Conservation (phyloP, 2,797 vertebrate genomes). For the Carapus acus region DNA sequence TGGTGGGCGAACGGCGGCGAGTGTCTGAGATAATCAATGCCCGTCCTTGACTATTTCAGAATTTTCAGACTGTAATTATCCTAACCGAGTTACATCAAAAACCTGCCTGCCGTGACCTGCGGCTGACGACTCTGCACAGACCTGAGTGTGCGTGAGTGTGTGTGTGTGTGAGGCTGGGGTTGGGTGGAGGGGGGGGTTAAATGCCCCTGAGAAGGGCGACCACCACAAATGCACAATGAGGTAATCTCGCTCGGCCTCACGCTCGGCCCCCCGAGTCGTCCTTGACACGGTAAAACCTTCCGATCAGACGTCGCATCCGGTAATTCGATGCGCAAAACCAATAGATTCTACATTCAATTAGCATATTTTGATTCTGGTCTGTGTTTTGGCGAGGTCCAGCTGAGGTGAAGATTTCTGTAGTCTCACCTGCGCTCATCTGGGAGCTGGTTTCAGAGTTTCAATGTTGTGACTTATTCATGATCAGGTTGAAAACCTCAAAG, state of each 20-base stretch:
- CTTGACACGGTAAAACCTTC: conserved; percentile 34
- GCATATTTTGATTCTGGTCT: conserved; percentile 44
- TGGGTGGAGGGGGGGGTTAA: not conserved
- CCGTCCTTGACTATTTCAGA: not conserved
- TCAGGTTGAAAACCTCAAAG: conserved; percentile 65
- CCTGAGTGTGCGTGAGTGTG: not conserved
- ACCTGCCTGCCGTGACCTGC: not conserved
- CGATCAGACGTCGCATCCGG: conserved; percentile 8
- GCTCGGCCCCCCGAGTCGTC: conserved; percentile 8
- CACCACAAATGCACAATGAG: conserved; percentile 1
- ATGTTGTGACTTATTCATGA: conserved; percentile 68
- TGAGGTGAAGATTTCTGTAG: conserved; percentile 22
- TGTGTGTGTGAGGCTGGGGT: no score
- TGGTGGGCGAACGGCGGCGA: conserved; percentile 5
- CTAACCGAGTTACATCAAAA: conserved; percentile 2
- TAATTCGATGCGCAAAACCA: no score
- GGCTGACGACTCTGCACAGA: conserved; percentile 1
- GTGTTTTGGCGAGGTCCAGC: no score
- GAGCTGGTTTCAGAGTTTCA: conserved; percentile 24
- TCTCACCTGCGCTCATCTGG: no score
- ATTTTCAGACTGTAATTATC: conserved; percentile 24
- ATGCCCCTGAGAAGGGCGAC: conserved; percentile 14
- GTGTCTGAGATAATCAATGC: conserved; percentile 8
- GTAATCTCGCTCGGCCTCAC: conserved; percentile 7
- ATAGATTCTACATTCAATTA: conserved; percentile 30